Conservation (phyloP, 2,888 invertebrate species). For the Coenonympha arcania region DNA sequence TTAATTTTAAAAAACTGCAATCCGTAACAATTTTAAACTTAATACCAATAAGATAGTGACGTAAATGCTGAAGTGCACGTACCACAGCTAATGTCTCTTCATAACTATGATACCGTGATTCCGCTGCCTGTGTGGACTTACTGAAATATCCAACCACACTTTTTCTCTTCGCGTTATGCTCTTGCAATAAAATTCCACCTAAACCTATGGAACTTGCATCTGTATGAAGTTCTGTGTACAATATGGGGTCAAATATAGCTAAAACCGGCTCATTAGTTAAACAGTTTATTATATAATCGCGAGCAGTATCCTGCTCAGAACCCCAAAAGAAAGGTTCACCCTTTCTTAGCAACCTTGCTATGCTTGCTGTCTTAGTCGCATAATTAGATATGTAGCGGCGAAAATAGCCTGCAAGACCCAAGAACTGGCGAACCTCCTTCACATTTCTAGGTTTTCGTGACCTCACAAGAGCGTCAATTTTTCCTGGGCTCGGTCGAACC, state of each 20-base stretch:
- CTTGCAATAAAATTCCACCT: constrained; percentile 22
- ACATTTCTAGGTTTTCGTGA: constrained; percentile 22
- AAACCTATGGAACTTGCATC: constrained; percentile 27
- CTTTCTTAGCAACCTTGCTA: background rate
- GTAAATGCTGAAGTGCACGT: constrained; percentile 31
- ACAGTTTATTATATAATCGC: background rate
- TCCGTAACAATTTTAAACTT: constrained; percentile 27
- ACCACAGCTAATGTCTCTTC: constrained; percentile 25
- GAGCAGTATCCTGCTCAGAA: background rate
- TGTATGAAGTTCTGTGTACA: constrained; percentile 16
- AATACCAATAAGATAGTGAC: constrained; percentile 26
- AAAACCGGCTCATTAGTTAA: constrained; percentile 5
- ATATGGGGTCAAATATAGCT: constrained; percentile 4
- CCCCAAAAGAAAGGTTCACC: background rate
- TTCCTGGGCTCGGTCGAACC: constrained; percentile 27
- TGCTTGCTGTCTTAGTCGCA: constrained; percentile 22
- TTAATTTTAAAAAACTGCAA: too few relatives aligned
- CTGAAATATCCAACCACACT: constrained; percentile 9
- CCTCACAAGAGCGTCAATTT: constrained; percentile 24
- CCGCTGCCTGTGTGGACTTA: constrained; percentile 3
- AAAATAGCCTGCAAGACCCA: constrained; percentile 27
- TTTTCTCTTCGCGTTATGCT: background rate
- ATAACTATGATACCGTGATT: background rate
- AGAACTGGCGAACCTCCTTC: constrained; percentile 29
- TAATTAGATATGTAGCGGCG: constrained; percentile 31